These are phyloP conservation scores for Strigops habroptila DNA, from an alignment of 2,113 vertebrate species.

Conservation along the genomic window DNA sequence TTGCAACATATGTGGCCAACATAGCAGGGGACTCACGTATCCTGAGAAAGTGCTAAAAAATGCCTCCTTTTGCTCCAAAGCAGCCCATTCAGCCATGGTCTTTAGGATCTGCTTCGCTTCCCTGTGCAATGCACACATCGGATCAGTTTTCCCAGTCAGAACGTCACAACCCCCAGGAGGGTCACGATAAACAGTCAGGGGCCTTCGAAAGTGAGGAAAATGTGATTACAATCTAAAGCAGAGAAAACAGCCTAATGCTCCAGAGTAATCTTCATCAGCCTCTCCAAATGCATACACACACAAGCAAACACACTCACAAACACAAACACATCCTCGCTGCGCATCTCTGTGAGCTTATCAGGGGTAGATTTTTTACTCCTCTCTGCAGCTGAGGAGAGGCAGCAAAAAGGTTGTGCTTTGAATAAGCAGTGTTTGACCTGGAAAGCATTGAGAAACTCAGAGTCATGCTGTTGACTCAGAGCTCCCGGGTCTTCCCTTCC, in stretches of 20 bases:
- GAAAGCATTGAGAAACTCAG: background rate
- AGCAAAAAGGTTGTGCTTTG: background rate
- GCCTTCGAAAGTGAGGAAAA: background rate
- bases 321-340: background rate
- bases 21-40: background rate
- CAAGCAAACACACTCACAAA: background rate
- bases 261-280: background rate
- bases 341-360: background rate
- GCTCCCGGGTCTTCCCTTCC: background rate
- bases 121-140: background rate
- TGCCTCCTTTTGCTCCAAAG: background rate
- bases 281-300: background rate
- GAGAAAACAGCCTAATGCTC: background rate
- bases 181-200: background rate
- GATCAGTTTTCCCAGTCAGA: background rate
- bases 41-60: background rate
- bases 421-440: background rate
- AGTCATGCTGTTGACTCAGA: background rate
- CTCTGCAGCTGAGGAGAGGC: background rate
- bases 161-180: background rate
- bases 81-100: background rate
- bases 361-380: background rate
- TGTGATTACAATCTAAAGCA: constrained; percentile 1
- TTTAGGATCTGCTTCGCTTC: background rate
- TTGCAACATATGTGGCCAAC: background rate